Percentiles rank a stretch among this genome's conserved stretches.
Evolutionary conservation across 2,797 vertebrate genomes (phyloP).

Genomic region (Acrossocheilus fasciatus): DNA sequence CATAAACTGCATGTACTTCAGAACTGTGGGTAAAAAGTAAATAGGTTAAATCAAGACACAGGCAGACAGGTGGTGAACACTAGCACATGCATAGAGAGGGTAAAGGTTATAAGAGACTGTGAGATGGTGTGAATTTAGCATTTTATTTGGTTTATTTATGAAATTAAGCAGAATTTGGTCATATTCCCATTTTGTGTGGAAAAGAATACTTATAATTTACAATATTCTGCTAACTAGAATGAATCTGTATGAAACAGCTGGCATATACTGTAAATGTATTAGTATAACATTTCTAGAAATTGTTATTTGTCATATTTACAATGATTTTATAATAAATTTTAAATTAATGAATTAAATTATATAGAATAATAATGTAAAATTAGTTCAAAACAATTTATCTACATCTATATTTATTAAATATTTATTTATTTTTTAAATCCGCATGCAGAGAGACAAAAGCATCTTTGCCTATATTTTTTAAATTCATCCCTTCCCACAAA

Average conservation of each 20-base stretch:
- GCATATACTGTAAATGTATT: background rate
- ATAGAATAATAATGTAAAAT: background rate
- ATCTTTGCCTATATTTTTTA: background rate
- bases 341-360: background rate
- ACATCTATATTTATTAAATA: background rate
- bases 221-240: background rate
- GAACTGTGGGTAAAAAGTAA: slow-evolving; percentile 76
- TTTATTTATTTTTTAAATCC: background rate
- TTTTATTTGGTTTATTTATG: background rate
- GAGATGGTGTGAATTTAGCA: background rate
- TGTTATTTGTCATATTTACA: background rate
- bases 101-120: background rate
- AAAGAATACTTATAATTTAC: background rate
- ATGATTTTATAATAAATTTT: background rate
- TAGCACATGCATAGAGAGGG: background rate
- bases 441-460: slow-evolving; percentile 15
- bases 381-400: background rate
- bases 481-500: background rate
- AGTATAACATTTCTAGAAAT: background rate
- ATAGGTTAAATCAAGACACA: slow-evolving; percentile 22
- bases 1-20: slow-evolving; percentile 91
- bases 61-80: background rate
- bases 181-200: background rate
- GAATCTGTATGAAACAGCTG: background rate
- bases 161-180: background rate